Percentiles rank a stretch among this genome's conserved stretches.
These are phyloP conservation scores for Drosophila barbarae DNA, from an alignment of 2,888 invertebrate species.

Conservation along the genomic window DNA sequence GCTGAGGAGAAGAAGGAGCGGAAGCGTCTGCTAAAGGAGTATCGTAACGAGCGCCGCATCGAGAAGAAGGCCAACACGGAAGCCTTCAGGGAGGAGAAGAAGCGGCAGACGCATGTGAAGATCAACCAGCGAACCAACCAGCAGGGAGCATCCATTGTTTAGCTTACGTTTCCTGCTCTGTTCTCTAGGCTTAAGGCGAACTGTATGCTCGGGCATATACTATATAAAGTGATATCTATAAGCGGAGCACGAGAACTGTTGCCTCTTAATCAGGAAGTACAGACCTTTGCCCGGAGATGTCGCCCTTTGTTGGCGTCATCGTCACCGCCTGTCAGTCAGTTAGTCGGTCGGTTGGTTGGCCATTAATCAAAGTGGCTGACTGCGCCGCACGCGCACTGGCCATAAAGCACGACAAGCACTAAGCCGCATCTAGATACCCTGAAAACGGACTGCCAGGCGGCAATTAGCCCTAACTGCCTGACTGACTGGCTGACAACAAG, in stretches of 20 bases:
- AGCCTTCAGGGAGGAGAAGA: slow-evolving; percentile 92
- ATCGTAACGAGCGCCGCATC: slow-evolving; percentile 87
- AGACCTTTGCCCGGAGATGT: slow-evolving; percentile 13
- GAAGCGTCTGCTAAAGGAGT: slow-evolving; percentile 89
- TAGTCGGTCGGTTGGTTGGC: slow-evolving; percentile 5
- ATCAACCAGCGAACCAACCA: slow-evolving; percentile 88
- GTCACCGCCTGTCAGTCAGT: slow-evolving; percentile 24
- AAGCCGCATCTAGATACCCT: slow-evolving; percentile 26
- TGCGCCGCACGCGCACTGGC: slow-evolving; percentile 30
- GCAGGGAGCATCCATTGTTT: slow-evolving; percentile 84
- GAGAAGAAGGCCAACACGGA: slow-evolving; percentile 90
- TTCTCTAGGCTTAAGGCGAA: slow-evolving; percentile 30
- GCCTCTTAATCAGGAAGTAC: slow-evolving; percentile 18
- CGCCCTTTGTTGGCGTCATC: slow-evolving; percentile 35
- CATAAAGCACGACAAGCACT: slow-evolving; percentile 22
- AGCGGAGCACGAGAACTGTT: slow-evolving; percentile 22
- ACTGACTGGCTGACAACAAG: slow-evolving; percentile 37
- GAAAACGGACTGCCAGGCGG: slow-evolving; percentile 19
- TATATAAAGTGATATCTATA: slow-evolving; percentile 37
- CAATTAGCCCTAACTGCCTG: slow-evolving; percentile 37
- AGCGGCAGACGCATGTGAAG: slow-evolving; percentile 87
- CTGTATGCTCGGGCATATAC: slow-evolving; percentile 20
- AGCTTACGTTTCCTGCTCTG: slow-evolving; percentile 34
- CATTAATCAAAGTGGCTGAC: slow-evolving; percentile 40
- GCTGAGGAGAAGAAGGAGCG: slow-evolving; percentile 88